These are phyloP conservation scores for Drosophila tropicalis DNA, from an alignment of 1,140 invertebrate genomes.

Conservation along the genomic window DNA sequence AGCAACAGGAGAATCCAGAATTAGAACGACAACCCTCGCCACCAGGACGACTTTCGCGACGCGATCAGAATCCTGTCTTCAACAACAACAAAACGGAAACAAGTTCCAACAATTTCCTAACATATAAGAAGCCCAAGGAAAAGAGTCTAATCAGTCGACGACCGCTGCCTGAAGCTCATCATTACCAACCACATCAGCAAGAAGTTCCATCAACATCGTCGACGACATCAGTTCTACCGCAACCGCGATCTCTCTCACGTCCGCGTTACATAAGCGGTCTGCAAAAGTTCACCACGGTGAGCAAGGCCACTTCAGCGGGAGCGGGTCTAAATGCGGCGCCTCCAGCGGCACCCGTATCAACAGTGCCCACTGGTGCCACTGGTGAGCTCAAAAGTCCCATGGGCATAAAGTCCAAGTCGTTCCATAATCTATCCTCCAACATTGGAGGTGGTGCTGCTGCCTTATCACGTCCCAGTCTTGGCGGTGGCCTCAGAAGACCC, in stretches of 20 bases:
- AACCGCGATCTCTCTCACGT: slow-evolving; percentile 70
- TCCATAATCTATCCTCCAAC: slow-evolving; percentile 76
- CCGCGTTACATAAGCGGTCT: slow-evolving; percentile 77
- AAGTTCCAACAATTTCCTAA: slow-evolving; percentile 59
- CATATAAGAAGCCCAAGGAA: slow-evolving; percentile 77
- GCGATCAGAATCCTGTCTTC: slow-evolving; percentile 42
- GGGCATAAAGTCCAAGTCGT: slow-evolving; percentile 82
- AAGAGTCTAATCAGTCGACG: slow-evolving; percentile 45
- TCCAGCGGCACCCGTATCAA: background rate
- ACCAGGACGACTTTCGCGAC: slow-evolving; percentile 53
- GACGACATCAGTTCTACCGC: slow-evolving; percentile 28
- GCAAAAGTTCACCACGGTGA: slow-evolving; percentile 67
- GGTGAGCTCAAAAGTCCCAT: slow-evolving; percentile 76
- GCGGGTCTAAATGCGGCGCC: slow-evolving; percentile 62
- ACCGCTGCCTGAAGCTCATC: slow-evolving; percentile 36
- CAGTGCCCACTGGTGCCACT: slow-evolving; percentile 18
- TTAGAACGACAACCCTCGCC: slow-evolving; percentile 34
- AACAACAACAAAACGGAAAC: slow-evolving; percentile 35
- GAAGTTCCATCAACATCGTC: background rate
- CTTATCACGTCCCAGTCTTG: slow-evolving; percentile 45
- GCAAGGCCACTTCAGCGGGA: slow-evolving; percentile 75
- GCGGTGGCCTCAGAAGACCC: slow-evolving; percentile 46
- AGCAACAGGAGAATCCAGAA: background rate
- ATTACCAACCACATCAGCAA: slow-evolving; percentile 25
- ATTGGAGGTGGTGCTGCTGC: slow-evolving; percentile 32